Percentiles rank a stretch among this genome's conserved stretches.
These are phyloP conservation scores for Willowsia nigromaculata DNA, from an alignment of 2,888 invertebrate genomes.

Conservation along the genomic window DNA sequence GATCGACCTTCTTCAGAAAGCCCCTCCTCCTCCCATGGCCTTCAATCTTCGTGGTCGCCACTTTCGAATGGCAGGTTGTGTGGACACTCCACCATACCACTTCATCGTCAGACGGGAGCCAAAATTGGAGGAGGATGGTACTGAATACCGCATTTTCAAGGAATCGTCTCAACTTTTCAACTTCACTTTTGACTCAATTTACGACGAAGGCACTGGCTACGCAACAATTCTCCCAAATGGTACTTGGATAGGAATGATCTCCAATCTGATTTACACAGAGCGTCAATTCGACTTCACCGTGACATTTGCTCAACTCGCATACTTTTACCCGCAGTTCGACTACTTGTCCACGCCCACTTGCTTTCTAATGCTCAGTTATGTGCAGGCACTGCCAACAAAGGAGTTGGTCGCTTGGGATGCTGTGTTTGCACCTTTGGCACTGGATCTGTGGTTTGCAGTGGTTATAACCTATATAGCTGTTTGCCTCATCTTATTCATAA, in stretches of 20 bases:
- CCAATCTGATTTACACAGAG: conserved; percentile 23
- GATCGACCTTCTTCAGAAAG: background rate
- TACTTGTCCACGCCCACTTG: background rate
- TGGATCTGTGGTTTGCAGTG: background rate
- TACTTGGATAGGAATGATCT: conserved; percentile 31
- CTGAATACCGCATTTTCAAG: background rate
- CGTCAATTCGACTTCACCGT: conserved; percentile 33
- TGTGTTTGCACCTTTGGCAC: background rate
- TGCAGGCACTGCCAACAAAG: background rate
- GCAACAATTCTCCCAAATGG: background rate
- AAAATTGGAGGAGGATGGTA: background rate
- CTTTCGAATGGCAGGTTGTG: conserved; percentile 30
- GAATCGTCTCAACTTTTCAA: background rate
- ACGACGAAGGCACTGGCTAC: background rate
- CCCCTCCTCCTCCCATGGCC: background rate
- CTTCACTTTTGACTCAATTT: conserved; percentile 9
- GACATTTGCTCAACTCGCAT: background rate
- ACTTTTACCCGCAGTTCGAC: conserved; percentile 13
- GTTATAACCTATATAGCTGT: background rate
- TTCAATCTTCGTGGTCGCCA: conserved; percentile 35
- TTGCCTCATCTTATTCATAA: background rate
- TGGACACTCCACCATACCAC: conserved; percentile 31
- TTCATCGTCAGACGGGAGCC: background rate
- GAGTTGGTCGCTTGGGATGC: conserved; percentile 1
- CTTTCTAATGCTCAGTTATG: background rate